Percentiles rank a stretch among this genome's conserved stretches.
Evolutionary conservation across 2,797 vertebrate species (phyloP).

Genomic region (Stomatorhinus walkeri): DNA sequence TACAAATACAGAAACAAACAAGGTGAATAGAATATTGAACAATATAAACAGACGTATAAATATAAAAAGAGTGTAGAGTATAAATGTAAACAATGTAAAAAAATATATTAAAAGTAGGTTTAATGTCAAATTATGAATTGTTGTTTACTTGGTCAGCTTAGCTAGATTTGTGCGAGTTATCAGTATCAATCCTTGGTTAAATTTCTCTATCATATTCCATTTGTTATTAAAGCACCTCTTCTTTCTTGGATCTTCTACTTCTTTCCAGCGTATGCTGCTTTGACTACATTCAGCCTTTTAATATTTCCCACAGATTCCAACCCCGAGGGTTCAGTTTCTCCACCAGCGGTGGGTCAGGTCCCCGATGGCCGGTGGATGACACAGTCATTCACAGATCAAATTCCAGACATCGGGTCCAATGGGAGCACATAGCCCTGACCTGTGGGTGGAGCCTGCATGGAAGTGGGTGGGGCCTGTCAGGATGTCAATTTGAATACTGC

Average conservation of each 20-base stretch:
- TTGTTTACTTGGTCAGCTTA: background rate
- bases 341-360: slow-evolving; percentile 6
- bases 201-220: background rate
- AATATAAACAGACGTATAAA: background rate
- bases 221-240: background rate
- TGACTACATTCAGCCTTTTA: background rate
- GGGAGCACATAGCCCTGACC: background rate
- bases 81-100: background rate
- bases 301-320: background rate
- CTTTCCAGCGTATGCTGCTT: background rate
- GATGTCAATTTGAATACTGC: background rate
- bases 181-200: background rate
- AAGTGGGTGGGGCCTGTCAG: background rate
- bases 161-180: background rate
- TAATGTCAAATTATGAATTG: background rate
- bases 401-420: slow-evolving; percentile 12
- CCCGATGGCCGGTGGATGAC: slow-evolving; percentile 15
- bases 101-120: background rate
- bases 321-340: background rate
- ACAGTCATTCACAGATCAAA: slow-evolving; percentile 20
- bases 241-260: background rate
- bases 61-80: background rate
- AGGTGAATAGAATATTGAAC: background rate
- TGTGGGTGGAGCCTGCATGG: slow-evolving; percentile 10
- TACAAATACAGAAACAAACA: background rate